Conservation (phyloP, 2,888 invertebrate genomes). For the Thysanoteuthis rhombus region DNA sequence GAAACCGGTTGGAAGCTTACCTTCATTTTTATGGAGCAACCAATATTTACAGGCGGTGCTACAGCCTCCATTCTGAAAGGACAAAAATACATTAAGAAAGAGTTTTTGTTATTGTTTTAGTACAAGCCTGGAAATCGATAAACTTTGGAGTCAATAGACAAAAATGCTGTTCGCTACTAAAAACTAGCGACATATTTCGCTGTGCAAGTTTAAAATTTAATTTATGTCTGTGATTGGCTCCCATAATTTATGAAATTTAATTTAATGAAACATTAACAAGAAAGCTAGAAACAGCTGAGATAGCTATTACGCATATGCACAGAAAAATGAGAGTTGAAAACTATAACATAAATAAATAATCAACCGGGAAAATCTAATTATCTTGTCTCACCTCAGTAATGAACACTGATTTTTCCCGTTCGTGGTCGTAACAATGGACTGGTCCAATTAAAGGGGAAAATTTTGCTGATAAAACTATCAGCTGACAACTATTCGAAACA, state of each 20-base stretch:
- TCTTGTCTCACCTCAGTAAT: not conserved
- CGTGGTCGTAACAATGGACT: too few relatives aligned
- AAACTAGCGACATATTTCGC: not conserved
- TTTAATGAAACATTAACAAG: not conserved
- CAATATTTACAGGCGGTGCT: not conserved
- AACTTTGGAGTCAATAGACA: not conserved
- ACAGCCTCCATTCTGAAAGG: not conserved
- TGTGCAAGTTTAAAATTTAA: not conserved
- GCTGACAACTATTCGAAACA: too few relatives aligned
- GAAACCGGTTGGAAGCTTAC: not conserved
- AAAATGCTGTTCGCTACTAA: not conserved
- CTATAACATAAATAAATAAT: not conserved
- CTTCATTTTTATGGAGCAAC: not conserved
- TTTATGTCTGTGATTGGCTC: not conserved
- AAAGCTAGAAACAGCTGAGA: not conserved
- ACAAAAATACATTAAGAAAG: not conserved
- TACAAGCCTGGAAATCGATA: not conserved
- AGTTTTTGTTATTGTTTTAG: not conserved
- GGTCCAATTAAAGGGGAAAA: too few relatives aligned
- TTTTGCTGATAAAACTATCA: too few relatives aligned
- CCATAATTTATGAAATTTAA: constrained; percentile 12
- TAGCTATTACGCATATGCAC: not conserved
- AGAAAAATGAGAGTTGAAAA: not conserved
- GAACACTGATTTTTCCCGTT: not conserved
- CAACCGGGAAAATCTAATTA: not conserved